Evolutionary conservation across 2,888 invertebrate genomes (phyloP), one percentile per base, ranked within the genome.

Genomic region (Leptothorax acervorum): DNA sequence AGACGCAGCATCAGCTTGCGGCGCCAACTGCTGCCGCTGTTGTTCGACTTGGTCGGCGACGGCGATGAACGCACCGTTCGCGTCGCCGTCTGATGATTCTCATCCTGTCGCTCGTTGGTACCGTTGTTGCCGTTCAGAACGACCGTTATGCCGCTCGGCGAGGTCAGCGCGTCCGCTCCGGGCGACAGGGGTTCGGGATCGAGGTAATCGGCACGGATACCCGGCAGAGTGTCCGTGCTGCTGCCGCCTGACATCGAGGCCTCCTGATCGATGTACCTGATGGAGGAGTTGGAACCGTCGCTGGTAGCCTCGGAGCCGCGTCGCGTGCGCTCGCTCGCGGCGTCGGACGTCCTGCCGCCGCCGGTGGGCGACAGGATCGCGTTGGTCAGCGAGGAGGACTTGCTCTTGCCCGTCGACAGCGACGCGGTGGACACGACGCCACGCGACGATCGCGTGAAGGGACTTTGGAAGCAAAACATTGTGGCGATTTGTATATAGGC

Each of bases 1-100:
- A 96, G 94, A 90, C 96, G 95, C 68, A 96, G 94, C 23, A 96
- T 95, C 3, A 96, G 95, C 66, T 96, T 96, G 55, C 95, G 95
- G 95, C 96, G 95, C 91, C 96, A 93, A 79, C 96, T 95, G 88
- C 96, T 95, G 88, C 88, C 86, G 60, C 84, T 89, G 78, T 84
- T 87, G 35, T 85, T 82, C 31, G 85, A 66, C 12, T 89, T 89
- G 11, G 87, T 84, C 4, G 87, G 87, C 8, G 88, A 82, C 5
- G 78, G 60, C 6, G 45, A 18, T 23, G 53, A 66, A 8, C 23
- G 35, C 9, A 28, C 3, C 15, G 15, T n/a, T n/a, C n/a, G n/a
- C n/a, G n/a, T 23, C 11, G 28, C 8, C 15, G 15, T 53, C 39
- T 18, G 73, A 28, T 73, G 73, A 3, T 8, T 55, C 53, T 83